Conservation (phyloP, 2,113 vertebrate genomes). For the Vombatus ursinus region DNA sequence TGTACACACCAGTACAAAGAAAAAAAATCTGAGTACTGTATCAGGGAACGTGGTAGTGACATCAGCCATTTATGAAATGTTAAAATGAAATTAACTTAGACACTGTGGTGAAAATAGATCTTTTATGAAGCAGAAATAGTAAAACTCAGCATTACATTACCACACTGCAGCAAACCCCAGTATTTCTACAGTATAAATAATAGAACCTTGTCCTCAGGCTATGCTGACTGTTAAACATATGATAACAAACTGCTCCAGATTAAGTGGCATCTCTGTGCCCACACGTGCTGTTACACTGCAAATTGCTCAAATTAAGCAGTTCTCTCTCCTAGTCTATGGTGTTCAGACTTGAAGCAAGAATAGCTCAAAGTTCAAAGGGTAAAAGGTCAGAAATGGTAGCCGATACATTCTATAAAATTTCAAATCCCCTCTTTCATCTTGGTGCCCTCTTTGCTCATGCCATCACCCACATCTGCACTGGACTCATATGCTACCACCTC, state of each 20-base stretch:
- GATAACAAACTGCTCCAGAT: slow-evolving; percentile 46
- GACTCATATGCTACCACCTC: not conserved
- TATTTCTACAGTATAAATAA: slow-evolving; percentile 34
- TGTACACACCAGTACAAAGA: not conserved
- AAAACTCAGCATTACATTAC: slow-evolving; percentile 38
- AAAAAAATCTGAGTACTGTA: not conserved
- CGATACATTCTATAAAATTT: not conserved
- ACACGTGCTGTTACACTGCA: not conserved
- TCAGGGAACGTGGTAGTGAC: not conserved
- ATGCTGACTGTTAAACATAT: not conserved
- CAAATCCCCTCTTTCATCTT: not conserved
- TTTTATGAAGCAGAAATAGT: slow-evolving; percentile 30
- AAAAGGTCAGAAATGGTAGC: slow-evolving; percentile 40
- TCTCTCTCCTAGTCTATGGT: not conserved
- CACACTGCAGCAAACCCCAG: slow-evolving; percentile 24
- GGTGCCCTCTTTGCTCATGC: not conserved
- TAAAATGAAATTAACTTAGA: slow-evolving; percentile 46
- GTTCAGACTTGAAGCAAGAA: slow-evolving; percentile 54
- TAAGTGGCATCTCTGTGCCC: slow-evolving; percentile 25
- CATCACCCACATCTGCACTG: not conserved
- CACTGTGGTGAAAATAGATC: slow-evolving; percentile 41
- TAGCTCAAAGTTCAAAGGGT: slow-evolving; percentile 52
- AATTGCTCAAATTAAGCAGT: slow-evolving; percentile 32
- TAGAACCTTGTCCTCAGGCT: slow-evolving; percentile 58
- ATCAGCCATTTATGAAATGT: slow-evolving; percentile 50